Base-by-base conservation (phyloP, 1,140 invertebrate species). In the Piezodorus guildinii region DNA sequence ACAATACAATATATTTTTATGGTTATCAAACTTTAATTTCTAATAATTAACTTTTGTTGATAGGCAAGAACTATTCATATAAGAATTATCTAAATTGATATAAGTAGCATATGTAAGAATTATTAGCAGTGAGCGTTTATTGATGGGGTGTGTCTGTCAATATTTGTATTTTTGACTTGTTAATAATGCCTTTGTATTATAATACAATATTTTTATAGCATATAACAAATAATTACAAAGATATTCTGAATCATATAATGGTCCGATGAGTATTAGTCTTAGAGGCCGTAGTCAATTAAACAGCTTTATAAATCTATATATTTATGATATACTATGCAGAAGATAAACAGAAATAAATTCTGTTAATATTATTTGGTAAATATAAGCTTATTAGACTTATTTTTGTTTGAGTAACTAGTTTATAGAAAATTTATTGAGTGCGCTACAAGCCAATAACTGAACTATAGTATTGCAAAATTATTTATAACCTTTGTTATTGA, bases 141-240 rank as follows among this genome's bases (percentile, higher is more conserved):
- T 56, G 23, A 56, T 25, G 19, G 52, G 25, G 21, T 56, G 52
- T 56, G 8, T 23, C 23, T 56, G 19, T 56, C 52, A 21, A 23
- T 16, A 56, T 56, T 56, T 56, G 52, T 56, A 56, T 56, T 56
- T 56, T 56, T 56, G 52, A 56, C 23, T 21, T 56, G 23, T 52
- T 52, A 51, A 34, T 62, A 52, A 54, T 49, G 25, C 45, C 62
- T 51, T 63, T 63, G 62, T 63, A 52, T 62, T 62, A 62, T 54
- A 61, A 63, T 56, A 56, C 25, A 43, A 63, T 63, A 63, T 63
- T 63, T 63, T 63, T 63, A 63, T 63, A 63, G 62, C 15, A 63
- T 62, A 51, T 54, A 63, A 63, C 23, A 54, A 63, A 27, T 30
- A 62, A 45, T 54, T 52, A 62, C n/a, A 54, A 14, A 52, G 34